phyloP scores from a whole-genome alignment of 2,113 vertebrate species.

The Piaya cayana region DNA sequence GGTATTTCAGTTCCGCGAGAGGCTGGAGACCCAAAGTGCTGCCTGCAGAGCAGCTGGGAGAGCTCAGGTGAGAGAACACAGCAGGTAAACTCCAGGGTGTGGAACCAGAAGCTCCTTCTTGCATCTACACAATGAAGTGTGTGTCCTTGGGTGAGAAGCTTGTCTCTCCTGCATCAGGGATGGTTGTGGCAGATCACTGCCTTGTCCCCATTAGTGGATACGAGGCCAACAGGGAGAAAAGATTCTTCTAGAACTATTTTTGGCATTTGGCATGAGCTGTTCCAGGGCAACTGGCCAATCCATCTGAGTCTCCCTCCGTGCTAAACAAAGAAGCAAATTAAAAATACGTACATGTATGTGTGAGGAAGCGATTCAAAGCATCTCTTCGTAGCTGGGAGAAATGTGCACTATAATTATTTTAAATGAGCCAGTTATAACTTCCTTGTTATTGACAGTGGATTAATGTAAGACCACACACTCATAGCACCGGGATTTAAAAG shows the following conservation, averaged over 20 bases:
- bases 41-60: neutral
- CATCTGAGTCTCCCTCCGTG: constrained; percentile 29
- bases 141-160: neutral
- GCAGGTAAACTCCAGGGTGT: fast-evolving
- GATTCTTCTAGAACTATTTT: neutral
- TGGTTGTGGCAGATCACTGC: neutral
- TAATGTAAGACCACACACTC: constrained; percentile 22
- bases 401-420: constrained; percentile 56
- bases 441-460: constrained; percentile 23
- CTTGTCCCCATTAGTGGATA: neutral
- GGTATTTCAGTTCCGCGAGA: fast-evolving
- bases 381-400: constrained; percentile 67
- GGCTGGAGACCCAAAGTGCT: too few species aligned
- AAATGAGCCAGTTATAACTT: constrained; percentile 64
- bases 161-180: neutral
- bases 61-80: neutral
- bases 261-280: constrained; percentile 32
- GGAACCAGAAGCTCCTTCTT: neutral
- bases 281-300: constrained; percentile 53
- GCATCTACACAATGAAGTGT: fast-evolving
- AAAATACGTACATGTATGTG: neutral
- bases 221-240: neutral
- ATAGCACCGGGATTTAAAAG: neutral
- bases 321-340: constrained; percentile 50
- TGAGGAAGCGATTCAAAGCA: constrained; percentile 59